Evolutionary conservation across 2,113 vertebrate species (phyloP).

Genomic region (Poicephalus gulielmi): DNA sequence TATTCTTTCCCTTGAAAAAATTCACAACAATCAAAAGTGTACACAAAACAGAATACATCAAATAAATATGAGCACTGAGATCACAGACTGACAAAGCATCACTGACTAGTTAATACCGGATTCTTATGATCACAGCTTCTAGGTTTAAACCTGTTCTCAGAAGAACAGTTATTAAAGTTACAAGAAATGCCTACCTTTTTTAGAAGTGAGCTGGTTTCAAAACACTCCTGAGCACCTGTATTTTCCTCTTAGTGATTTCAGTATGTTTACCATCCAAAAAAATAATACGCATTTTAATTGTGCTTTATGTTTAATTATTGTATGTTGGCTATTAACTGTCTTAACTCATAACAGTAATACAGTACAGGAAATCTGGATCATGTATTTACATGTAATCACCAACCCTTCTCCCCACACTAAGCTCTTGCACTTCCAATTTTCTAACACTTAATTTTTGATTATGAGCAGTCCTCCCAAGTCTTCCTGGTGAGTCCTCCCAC

Average conservation of each 20-base stretch:
- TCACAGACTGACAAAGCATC: not conserved
- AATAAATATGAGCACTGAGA: not conserved
- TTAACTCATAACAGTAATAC: not conserved
- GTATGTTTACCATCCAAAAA: not conserved
- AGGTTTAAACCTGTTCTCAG: not conserved
- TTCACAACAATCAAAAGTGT: not conserved
- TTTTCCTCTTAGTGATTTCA: not conserved
- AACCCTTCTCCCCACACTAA: not conserved
- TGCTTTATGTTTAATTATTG: not conserved
- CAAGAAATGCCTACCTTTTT: not conserved
- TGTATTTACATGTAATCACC: not conserved
- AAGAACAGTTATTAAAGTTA: not conserved
- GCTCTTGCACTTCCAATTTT: not conserved
- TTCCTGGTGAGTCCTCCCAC: not conserved
- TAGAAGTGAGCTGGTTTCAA: not conserved
- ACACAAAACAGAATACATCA: not conserved
- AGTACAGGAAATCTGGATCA: not conserved
- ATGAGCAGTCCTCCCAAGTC: not conserved
- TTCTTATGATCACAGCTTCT: not conserved
- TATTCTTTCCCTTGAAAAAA: slow-evolving; percentile 22
- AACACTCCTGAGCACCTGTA: not conserved
- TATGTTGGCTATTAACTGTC: not conserved
- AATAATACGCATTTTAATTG: not conserved
- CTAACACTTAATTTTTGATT: not conserved
- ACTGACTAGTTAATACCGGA: not conserved